Percentiles rank a stretch among this genome's conserved stretches.
These are phyloP conservation scores for Drepanosiphum platanoidis DNA, from an alignment of 2,888 invertebrate species.

Conservation along the genomic window DNA sequence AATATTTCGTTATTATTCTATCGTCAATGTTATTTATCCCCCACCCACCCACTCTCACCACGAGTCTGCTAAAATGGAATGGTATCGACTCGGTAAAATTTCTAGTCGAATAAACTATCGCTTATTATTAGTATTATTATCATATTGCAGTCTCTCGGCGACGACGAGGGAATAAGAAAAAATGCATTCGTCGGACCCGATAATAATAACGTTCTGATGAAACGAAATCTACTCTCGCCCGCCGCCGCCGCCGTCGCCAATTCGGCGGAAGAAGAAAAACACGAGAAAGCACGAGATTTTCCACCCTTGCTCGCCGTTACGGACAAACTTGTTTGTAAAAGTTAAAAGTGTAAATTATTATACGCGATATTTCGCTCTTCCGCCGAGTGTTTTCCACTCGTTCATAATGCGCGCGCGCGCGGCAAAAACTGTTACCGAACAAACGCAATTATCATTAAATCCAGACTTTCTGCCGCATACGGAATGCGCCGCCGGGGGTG, in stretches of 20 bases:
- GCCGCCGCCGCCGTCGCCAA: neutral
- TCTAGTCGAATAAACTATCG: too few relatives aligned
- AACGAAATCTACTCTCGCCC: neutral
- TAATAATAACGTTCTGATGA: too few relatives aligned
- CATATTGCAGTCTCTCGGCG: too few relatives aligned
- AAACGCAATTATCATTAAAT: constrained; percentile 58
- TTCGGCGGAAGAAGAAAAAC: neutral
- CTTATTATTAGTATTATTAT: too few relatives aligned
- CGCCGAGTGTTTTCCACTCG: neutral
- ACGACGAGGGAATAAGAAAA: too few relatives aligned
- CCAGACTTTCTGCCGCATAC: constrained; percentile 37
- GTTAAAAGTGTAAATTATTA: constrained; percentile 12
- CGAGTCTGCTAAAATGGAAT: too few relatives aligned
- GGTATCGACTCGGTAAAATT: too few relatives aligned
- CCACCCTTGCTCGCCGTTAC: constrained; percentile 6
- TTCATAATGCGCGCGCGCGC: neutral
- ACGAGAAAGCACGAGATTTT: neutral
- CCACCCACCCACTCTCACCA: too few relatives aligned
- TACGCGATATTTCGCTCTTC: neutral
- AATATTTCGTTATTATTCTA: too few relatives aligned
- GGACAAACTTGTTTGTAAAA: constrained; percentile 16
- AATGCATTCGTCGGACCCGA: too few relatives aligned
- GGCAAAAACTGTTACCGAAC: constrained; percentile 55
- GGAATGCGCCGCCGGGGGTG: neutral
- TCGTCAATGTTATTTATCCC: too few relatives aligned